Evolutionary conservation across 2,797 vertebrate species (phyloP).

Genomic region (Peromyscus melanophrys): DNA sequence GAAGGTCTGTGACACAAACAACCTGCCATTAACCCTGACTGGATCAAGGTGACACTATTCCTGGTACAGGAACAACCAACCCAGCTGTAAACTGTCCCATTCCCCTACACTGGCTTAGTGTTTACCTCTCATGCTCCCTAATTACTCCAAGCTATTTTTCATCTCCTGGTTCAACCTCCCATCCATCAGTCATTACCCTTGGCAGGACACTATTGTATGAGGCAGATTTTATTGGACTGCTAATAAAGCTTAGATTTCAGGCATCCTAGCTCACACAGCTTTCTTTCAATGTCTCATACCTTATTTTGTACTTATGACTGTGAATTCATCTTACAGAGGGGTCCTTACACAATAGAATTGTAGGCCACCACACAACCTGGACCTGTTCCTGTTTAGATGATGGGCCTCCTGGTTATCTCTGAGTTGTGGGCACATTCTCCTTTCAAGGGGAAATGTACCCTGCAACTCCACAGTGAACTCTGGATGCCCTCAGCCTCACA

Average conservation of each 20-base stretch:
- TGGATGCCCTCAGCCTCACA: slow-evolving; percentile 50
- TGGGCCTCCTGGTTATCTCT: neutral
- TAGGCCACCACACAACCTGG: neutral
- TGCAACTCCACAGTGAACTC: slow-evolving; percentile 47
- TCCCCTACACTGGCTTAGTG: too few species aligned
- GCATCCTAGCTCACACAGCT: neutral
- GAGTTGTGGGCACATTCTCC: neutral
- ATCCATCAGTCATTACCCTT: neutral
- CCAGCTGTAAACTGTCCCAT: neutral
- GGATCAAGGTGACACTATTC: neutral
- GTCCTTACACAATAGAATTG: neutral
- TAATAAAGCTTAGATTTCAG: neutral
- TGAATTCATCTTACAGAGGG: neutral
- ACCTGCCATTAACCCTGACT: neutral
- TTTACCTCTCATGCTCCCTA: neutral
- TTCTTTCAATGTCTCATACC: neutral
- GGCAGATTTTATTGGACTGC: neutral
- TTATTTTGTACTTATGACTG: slow-evolving; percentile 3
- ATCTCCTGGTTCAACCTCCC: neutral
- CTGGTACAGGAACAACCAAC: neutral
- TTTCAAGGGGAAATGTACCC: neutral
- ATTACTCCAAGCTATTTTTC: neutral
- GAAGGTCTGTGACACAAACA: neutral
- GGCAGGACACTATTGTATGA: neutral
- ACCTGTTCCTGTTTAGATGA: neutral